Base-by-base conservation (phyloP, 2,888 invertebrate species). In the Coecobrya sp. region DNA sequence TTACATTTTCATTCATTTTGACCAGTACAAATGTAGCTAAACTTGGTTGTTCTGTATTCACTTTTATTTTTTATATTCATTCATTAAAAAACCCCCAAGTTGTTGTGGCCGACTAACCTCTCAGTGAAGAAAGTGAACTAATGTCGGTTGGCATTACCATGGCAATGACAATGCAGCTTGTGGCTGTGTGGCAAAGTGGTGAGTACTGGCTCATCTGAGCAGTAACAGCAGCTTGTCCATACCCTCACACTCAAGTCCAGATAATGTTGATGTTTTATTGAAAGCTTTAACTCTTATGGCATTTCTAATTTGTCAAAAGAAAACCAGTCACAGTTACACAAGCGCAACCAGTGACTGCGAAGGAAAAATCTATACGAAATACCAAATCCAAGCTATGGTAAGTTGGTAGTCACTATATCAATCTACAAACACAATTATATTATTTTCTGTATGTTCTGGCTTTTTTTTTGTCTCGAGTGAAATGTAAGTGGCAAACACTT, bases 221-320 rank as follows among this genome's bases (percentile, higher is more conserved):
- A 19, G 42, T 8, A 73, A n/a, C 25, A 52, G 19, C 79, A 49
- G 36, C 79, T 52, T n/a, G 52, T 52, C 25, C 79, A 79, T 81
- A 25, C 65, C 25, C 62, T 19, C 27, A 65, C 84, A 70, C 52
- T 45, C 11, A 13, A 52, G 76, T 59, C 68, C 45, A 85, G 79
- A 86, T 62, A 86, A 68, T 30, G n/a, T n/a, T 76, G 70, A 88
- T 92, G 76, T 84, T 92, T 92, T 92, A 92, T 92, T 92, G 92
- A 88, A 85, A 93, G 65, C 84, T 93, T 73, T 76, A 87, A 73
- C 76, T 91, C 79, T 86, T 22, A 73, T 93, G 92, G 92, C 92
- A 90, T 55, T 92, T 73, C 89, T 93, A 92, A 93, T 93, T 93
- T 93, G 93, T 93, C 93, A 92, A 93, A 91, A 70, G 76, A 81